phyloP scores from a whole-genome alignment of 2,113 vertebrate species.

The Pelmatolapia mariae region DNA sequence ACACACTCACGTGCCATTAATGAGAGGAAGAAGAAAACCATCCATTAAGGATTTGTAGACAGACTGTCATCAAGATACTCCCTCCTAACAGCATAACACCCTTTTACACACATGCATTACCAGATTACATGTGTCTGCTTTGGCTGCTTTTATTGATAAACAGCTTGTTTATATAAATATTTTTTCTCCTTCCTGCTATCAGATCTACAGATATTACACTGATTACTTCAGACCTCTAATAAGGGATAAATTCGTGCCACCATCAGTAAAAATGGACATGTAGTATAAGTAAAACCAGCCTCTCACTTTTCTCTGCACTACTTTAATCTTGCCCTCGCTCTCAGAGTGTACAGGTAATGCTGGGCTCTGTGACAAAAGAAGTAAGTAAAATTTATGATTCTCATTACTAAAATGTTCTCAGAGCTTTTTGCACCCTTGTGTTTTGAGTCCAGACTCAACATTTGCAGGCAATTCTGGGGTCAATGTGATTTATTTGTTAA shows the following conservation, averaged over 20 bases:
- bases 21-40: neutral
- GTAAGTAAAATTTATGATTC: neutral
- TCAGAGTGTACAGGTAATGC: neutral
- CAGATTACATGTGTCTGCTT: neutral
- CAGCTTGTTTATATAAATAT: neutral
- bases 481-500: neutral
- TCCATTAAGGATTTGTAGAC: neutral
- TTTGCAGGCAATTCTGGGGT: neutral
- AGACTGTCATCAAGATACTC: constrained; percentile 12
- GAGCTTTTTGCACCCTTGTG: neutral
- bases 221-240: neutral
- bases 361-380: neutral
- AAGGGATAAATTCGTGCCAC: neutral
- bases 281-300: neutral
- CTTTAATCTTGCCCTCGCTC: neutral
- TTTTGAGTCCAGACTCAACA: neutral
- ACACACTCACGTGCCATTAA: neutral
- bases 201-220: neutral
- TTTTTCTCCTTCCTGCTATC: neutral
- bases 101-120: neutral
- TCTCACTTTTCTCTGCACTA: neutral
- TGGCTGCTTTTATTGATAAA: neutral
- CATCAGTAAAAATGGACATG: neutral
- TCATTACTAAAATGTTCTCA: neutral
- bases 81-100: neutral